Base-by-base conservation (phyloP, 2,113 vertebrate genomes). In the Porphyrio hochstetteri region DNA sequence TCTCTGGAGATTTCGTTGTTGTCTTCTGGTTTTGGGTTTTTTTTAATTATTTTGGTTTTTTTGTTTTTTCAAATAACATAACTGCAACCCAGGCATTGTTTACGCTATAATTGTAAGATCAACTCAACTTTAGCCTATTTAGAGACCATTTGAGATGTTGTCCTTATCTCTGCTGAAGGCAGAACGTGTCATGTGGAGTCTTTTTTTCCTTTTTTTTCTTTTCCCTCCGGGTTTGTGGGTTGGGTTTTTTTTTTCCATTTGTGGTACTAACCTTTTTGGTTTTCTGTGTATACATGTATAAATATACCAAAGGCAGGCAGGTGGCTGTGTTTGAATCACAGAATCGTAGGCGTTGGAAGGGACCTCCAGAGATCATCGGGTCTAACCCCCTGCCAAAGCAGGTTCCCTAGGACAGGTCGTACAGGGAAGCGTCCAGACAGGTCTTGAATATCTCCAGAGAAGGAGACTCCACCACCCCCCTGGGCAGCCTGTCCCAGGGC, bases 71-170 rank as follows among this genome's bases (percentile, higher is more conserved):
- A 91, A 91, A 85, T 68, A 94, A 84, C 89, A 82, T 97, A 95
- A 97, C 95, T 55, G 76, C 97, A 97, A 97, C 95, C 96, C 97
- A 98, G 97, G 98, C 97, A 97, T 97, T 97, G 97, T 98, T 98
- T 98, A 98, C 96, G 90, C 96, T 96, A 79, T 97, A 98, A 97
- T 67, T 98, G 95, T 98, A 97, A 98, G 92, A 96, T 95, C 97
- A 96, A 96, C 96, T 96, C 91, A 92, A 95, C 91, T 95, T 97
- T 93, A 97, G 86, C 91, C 93, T 91, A 77, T 95, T 97, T 96
- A 68, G 77, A 97, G 95, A 96, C 97, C 95, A 93, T 97, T 90
- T 89, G 92, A 97, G 86, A 92, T 74, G 94, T 93, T 84, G 86
- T 97, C 95, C 81, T 94, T 94, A 46, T 80, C 85, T 96, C 96